Base-by-base conservation (phyloP, 2,797 vertebrate genomes). In the Tamandua tetradactyla region DNA sequence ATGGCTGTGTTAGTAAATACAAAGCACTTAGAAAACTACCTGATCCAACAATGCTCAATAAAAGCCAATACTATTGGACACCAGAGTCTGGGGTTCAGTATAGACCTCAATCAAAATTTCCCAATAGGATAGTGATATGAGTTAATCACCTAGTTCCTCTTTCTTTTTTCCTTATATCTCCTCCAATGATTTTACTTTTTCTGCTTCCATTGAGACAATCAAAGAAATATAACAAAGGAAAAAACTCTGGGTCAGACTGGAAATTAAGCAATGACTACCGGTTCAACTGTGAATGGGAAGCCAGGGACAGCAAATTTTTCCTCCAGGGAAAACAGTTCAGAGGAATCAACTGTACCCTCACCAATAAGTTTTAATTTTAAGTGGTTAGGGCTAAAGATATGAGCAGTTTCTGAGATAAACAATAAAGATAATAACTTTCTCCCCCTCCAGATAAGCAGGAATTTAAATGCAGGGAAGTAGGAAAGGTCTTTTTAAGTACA, bases 391-490 rank as follows among this genome's bases (percentile, higher is more conserved):
- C 5, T 66, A 71, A 62, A 84, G 35, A 55, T 37, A 82, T 2
- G 23, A 52, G 18, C 13, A 62, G 27, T 37, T n/a, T 59, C 62
- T 89, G 47, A 92, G 37, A 80, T 79, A 94, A 93, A 68, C n/a
- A 23, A 49, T 10, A 88, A 88, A 74, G 20, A 42, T 6, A 79
- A 40, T n/a, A 47, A 18, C 17, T 62, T 91, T 44, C 11, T 47
- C 52, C 18, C 18, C 25, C 5, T 62, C 18, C 9, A 81, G 68
- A 72, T 47, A 15, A 7, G 27, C n/a, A 57, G 68, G 30, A 52
- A 68, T 89, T 91, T 89, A 94, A 89, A 82, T 44, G 17, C n/a
- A 93, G 22, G 47, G 17, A 91, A 85, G 25, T 35, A 4, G 13
- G 17, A 1, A 35, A 83, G 3, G 7, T 59, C 18, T 80, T 82